A percentile compares a stretch with the other conserved stretches of the same genome.
Evolutionary conservation across 2,888 invertebrate species (phyloP).

Genomic region (Protodeltote pygarga): DNA sequence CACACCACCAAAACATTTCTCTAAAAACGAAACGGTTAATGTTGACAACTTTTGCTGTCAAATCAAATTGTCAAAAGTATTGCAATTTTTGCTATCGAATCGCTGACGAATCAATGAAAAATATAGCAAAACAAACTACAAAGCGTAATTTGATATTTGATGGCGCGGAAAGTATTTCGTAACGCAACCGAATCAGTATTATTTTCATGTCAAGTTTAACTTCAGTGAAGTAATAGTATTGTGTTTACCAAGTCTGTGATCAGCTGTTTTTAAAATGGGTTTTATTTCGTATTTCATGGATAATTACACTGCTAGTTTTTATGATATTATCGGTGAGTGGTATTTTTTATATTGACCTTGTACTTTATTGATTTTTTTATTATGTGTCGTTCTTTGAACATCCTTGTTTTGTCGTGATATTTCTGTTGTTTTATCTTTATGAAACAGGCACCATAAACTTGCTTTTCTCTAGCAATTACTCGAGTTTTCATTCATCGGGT

Average conservation of each 20-base stretch:
- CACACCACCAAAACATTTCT: too few relatives aligned
- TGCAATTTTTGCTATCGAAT: constrained; percentile 36
- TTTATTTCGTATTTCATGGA: constrained; percentile 72
- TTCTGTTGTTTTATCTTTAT: background rate
- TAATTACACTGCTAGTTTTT: constrained; percentile 76
- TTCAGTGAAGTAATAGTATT: constrained; percentile 23
- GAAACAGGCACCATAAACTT: too few relatives aligned
- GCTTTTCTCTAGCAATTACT: too few relatives aligned
- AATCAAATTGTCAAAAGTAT: constrained; percentile 22
- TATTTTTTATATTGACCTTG: constrained; percentile 35
- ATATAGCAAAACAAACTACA: constrained; percentile 54
- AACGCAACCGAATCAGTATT: constrained; percentile 44
- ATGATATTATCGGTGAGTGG: constrained; percentile 80
- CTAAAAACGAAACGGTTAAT: constrained; percentile 1
- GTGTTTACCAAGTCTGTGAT: constrained; percentile 39
- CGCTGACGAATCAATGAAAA: constrained; percentile 51
- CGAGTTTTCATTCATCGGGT: too few relatives aligned
- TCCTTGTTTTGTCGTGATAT: constrained; percentile 4
- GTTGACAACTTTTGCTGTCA: constrained; percentile 8
- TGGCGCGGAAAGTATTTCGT: constrained; percentile 41
- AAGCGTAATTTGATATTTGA: constrained; percentile 54
- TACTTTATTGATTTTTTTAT: constrained; percentile 17
- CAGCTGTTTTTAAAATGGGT: constrained; percentile 65
- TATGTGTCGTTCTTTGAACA: constrained; percentile 1
- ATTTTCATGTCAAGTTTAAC: constrained; percentile 42